Base-by-base conservation (phyloP, 1,140 invertebrate genomes). In the Drosophila grimshawi region DNA sequence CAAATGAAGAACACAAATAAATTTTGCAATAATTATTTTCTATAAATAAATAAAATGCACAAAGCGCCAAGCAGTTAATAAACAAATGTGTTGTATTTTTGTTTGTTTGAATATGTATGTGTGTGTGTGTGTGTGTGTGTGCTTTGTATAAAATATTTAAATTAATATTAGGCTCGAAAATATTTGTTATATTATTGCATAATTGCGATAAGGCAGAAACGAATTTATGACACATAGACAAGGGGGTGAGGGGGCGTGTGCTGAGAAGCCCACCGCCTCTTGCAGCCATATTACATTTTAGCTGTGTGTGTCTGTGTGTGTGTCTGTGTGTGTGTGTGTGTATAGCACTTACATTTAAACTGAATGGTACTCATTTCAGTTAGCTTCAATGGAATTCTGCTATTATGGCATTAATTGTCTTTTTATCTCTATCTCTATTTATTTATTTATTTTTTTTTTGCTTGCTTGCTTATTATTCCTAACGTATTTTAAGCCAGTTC, bases 121-220 rank as follows among this genome's bases (percentile, higher is more conserved):
- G 29, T n/a, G 2, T 49, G 27, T 64, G 51, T 53, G 19, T 37
- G 39, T 49, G 33, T 37, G 10, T 53, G 48, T 55, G 7, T 35
- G 43, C 10, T 10, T 8, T 41, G 39, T 10, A 43, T 43, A 43
- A n/a, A n/a, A 32, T 29, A 41, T 55, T 30, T 56, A 57, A 49
- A 65, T 46, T 57, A 56, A 71, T 57, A 57, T 66, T 71, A 30
- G 43, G 35, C 43, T 35, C 35, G n/a, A 66, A 59, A 57, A 52
- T 57, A 71, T 52, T 57, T 71, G 19, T 19, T 19, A 30, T 52
- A 51, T 35, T 56, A 65, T 66, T 57, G 53, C 53, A 30, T 46
- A 66, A 71, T 59, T 67, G 59, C 66, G 49, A 61, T 52, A 73
- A 68, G 63, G 49, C 41, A 55, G 56, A 64, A 68, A 68, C 61